Base-by-base conservation (phyloP, 2,797 vertebrate genomes). In the Halcyon leucocephala region DNA sequence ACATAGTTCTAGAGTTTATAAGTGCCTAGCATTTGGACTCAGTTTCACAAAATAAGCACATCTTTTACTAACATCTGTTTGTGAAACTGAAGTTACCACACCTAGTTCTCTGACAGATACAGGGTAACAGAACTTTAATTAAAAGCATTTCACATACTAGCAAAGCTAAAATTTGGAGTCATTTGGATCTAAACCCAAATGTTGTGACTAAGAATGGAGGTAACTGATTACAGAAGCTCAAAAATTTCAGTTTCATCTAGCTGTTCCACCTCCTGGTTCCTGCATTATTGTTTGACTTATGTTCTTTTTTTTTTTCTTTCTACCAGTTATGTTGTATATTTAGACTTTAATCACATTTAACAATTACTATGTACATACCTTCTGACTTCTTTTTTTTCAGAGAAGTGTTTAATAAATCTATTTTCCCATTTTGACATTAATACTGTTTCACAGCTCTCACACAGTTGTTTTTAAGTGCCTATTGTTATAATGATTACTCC, bases 261-360 rank as follows among this genome's bases (percentile, higher is more conserved):
- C 28, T 88, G 62, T 80, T 96, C 31, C 9, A 69, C 51, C 64
- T 79, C 62, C 46, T 93, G 51, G 73, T 93, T 67, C 55, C 52
- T 80, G 21, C 18, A 66, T 70, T 72, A 61, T 39, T 62, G 12
- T 76, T 87, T 55, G 46, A 95, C 77, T 51, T 0, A 70, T 19
- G 4, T 51, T 87, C 22, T n/a, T n/a, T 66, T 93, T 81, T 72
- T 93, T 81, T 72, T 44, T 28, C 21, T 78, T 83, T 72, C 58
- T 81, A 49, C 49, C 9, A 48, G 28, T 15, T 67, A 31, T 62
- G 37, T 26, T 74, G 15, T 61, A 84, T 74, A 93, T 90, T 90
- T 78, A 81, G 62, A 74, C 13, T 86, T 81, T 66, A 89, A 89
- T 72, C 41, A 49, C 14, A 89, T 94, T 93, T 92, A 41, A 39